Base-by-base conservation (phyloP, 92 coral and sea anemone species). In the Ricordea florida region DNA sequence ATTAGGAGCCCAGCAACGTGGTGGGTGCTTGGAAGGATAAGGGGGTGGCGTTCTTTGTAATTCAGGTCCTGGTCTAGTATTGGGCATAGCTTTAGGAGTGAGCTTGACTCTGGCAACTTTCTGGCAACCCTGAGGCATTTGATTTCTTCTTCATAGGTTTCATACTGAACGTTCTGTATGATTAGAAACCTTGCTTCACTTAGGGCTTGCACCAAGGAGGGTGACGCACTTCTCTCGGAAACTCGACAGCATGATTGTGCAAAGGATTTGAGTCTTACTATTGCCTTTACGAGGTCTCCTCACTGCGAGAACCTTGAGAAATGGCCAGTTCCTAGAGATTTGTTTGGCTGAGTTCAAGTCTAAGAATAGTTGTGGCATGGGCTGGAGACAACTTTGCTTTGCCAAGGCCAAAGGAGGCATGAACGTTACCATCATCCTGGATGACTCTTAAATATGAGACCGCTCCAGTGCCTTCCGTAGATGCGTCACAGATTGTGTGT, bases 401-500 rank as follows among this genome's bases (percentile, higher is more conserved):
- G n/a, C n/a, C n/a, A n/a, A n/a, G 24, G 78, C 25, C 51, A 8
- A n/a, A 6, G 55, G 49, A 1, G n/a, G 36, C 34, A 78, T 27
- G n/a, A 18, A 76, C 49, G 42, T 16, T 25, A 4, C 77, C 64
- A 62, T 74, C 60, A n/a, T 70, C 14, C 8, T 84, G 90, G 37
- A 69, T 41, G 2, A 57, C 22, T 49, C 35, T 84, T 9, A 78
- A 44, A 72, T 84, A 84, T 0, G 80, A 52, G 10, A 77, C 90
- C 8, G 81, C 90, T 32, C 62, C 85, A 10, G 78, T 53, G 18
- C 61, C 90, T 22, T 43, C 65, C 11, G 57, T 66, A 0, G 90
- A 78, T 0, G 81, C 67, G 10, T 85, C 71, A 30, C 90, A 85
- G 50, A 85, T 74, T 28, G 75, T 66, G 70, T 82, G 82, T 26